phyloP scores from a whole-genome alignment of 2,113 vertebrate genomes.

The Pituophis catenifer region DNA sequence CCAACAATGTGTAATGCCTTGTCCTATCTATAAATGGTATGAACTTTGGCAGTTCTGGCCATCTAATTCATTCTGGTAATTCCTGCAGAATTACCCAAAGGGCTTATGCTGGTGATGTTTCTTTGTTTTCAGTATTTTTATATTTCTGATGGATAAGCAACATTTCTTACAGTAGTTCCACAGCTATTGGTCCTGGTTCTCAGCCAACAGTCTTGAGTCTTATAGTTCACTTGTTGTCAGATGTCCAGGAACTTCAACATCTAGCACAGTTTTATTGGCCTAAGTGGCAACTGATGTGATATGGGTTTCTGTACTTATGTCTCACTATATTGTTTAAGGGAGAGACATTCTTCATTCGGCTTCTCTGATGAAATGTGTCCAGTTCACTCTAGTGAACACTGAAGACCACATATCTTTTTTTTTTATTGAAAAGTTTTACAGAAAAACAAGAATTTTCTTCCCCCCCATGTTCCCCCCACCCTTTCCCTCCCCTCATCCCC shows the following conservation, averaged over 20 bases:
- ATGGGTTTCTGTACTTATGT: not conserved
- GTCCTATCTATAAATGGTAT: constrained; percentile 15
- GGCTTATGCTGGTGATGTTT: not conserved
- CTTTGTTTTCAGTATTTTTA: not conserved
- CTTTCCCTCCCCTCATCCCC: no score
- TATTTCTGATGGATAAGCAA: not conserved
- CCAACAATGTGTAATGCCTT: not conserved
- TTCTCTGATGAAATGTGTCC: not conserved
- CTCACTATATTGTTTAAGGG: not conserved
- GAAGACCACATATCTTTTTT: not conserved
- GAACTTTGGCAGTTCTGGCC: constrained; percentile 6
- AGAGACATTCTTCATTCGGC: not conserved
- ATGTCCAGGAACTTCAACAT: not conserved
- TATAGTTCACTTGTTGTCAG: not conserved
- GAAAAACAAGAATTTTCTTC: no score
- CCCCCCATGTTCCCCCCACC: no score
- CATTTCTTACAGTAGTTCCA: not conserved
- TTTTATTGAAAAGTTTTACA: no score
- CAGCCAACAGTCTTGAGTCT: not conserved
- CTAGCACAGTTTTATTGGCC: not conserved
- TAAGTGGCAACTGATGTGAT: not conserved
- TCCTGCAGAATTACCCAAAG: not conserved
- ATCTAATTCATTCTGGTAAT: constrained; percentile 32
- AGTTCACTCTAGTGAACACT: not conserved
- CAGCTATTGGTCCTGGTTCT: not conserved